Evolutionary conservation across 2,113 vertebrate genomes (phyloP).

Genomic region (Anolis carolinensis): DNA sequence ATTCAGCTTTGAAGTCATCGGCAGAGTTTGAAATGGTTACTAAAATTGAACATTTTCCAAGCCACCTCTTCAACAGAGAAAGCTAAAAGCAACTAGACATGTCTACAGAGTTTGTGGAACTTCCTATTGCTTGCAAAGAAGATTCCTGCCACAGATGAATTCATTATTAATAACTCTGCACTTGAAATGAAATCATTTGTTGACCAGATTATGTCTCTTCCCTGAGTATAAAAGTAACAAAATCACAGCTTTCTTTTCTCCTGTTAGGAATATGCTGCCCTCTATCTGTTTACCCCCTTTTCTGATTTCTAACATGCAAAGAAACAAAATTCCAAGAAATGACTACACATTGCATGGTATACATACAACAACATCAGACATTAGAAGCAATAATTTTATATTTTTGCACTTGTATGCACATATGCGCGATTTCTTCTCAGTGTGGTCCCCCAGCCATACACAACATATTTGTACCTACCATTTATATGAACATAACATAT

Average conservation of each 20-base stretch:
- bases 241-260: conserved; percentile 8
- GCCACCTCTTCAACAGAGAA: background rate
- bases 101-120: background rate
- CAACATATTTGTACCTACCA: too few species aligned
- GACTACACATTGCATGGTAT: too few species aligned
- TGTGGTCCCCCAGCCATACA: too few species aligned
- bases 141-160: background rate
- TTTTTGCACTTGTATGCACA: too few species aligned
- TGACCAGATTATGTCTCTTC: background rate
- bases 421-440: too few species aligned
- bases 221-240: background rate
- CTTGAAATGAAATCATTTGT: background rate
- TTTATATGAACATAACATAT: too few species aligned
- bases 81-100: conserved; percentile 1
- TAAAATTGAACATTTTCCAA: too few species aligned
- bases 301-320: too few species aligned
- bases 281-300: background rate
- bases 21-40: too few species aligned
- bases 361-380: too few species aligned
- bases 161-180: background rate
- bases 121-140: background rate
- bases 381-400: background rate
- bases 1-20: background rate
- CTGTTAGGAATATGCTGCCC: conserved; percentile 45
- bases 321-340: too few species aligned